phyloP scores from a whole-genome alignment of 2,113 vertebrate genomes.

The Xiphorhynchus elegans region DNA sequence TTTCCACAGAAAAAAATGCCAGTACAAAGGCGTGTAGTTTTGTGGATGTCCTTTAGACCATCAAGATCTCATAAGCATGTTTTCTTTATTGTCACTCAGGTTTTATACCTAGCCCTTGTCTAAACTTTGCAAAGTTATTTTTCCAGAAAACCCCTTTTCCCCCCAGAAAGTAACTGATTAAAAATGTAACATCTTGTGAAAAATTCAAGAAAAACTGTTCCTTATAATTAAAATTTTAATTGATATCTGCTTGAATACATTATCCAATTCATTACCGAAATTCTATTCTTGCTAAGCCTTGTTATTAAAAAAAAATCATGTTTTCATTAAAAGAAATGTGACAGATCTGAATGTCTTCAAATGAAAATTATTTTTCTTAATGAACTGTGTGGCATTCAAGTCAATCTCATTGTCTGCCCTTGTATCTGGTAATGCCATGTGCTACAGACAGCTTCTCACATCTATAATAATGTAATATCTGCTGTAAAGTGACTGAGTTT shows the following conservation, averaged over 20 bases:
- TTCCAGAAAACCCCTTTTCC: accelerated
- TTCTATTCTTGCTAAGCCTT: conserved; percentile 20
- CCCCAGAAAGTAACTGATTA: background rate
- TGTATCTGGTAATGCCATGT: background rate
- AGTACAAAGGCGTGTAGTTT: background rate
- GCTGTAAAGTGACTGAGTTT: background rate
- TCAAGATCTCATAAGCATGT: background rate
- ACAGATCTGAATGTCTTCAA: background rate
- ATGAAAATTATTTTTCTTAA: conserved; percentile 12
- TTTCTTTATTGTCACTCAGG: background rate
- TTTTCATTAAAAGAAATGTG: conserved; percentile 20
- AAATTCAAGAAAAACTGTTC: conserved; percentile 27
- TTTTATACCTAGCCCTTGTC: background rate
- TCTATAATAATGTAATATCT: background rate
- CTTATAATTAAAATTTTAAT: conserved; percentile 44
- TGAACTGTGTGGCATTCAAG: conserved; percentile 12
- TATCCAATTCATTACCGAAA: background rate
- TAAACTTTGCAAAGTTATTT: background rate
- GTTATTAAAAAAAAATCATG: background rate
- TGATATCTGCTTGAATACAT: conserved; percentile 23
- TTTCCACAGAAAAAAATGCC: background rate
- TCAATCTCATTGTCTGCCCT: background rate
- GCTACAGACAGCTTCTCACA: background rate
- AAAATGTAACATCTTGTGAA: conserved; percentile 23
- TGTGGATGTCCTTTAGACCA: background rate